Evolutionary conservation across 2,113 vertebrate genomes (phyloP).

Genomic region (Zapus hudsonius): DNA sequence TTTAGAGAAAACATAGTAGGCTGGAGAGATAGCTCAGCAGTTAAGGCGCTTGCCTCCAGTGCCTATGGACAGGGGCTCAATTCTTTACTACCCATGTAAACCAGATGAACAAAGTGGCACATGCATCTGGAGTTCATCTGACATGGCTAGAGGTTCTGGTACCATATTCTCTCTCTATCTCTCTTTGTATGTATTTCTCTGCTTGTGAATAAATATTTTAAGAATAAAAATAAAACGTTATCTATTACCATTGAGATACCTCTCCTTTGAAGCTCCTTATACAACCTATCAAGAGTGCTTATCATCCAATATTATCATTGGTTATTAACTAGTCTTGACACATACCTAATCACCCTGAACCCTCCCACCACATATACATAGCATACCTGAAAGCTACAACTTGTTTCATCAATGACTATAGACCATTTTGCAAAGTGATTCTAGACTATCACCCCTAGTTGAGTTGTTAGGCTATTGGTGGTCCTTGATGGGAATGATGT

Average conservation of each 20-base stretch:
- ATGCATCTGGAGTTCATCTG: no score
- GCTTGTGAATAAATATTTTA: no score
- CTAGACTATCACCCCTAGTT: not conserved
- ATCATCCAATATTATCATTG: not conserved
- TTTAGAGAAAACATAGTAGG: no score
- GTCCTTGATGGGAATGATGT: not conserved
- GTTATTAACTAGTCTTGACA: not conserved
- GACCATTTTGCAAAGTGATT: not conserved
- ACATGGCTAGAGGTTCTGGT: no score
- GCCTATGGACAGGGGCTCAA: no score
- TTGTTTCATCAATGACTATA: not conserved
- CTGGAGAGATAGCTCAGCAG: no score
- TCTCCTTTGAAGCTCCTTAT: not conserved
- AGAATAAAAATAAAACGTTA: not conserved
- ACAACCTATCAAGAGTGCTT: not conserved
- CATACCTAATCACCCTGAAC: not conserved
- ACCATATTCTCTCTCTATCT: no score
- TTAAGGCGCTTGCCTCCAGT: no score
- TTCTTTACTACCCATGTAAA: no score
- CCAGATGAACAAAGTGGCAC: no score
- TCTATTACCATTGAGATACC: slow-evolving; percentile 3
- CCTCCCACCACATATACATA: not conserved
- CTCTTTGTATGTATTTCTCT: no score
- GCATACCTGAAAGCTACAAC: not conserved
- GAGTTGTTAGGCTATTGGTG: not conserved